Base-by-base conservation (phyloP, 2,888 invertebrate genomes). In the Drosophila ezoana region DNA sequence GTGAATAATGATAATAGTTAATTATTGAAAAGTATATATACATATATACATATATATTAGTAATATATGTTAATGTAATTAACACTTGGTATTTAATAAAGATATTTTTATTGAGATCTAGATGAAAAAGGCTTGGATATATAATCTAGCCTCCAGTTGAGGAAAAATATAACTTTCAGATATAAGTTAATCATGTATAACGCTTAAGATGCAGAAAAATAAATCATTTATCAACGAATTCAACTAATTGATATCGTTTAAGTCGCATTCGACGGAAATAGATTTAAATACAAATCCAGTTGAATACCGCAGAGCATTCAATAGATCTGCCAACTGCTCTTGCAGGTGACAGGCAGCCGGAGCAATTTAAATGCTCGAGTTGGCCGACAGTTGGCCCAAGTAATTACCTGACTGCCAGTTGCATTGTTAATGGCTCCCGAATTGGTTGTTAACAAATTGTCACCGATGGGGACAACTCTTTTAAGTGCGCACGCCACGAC, bases 381-480 rank as follows among this genome's bases (percentile, higher is more conserved):
- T 38, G 23, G 37, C 3, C 33, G 40, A 59, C 58, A 28, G 18
- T 32, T 57, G 2, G 43, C 9, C 35, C 32, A 64, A 64, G 52
- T 78, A 72, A 82, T 78, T 76, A 78, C 62, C 72, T 78, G 70
- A 48, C 69, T 72, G 67, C 11, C 69, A 61, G 47, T 38, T 56
- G 20, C 54, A 79, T 74, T 72, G 49, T 65, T 66, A 76, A 81
- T 65, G 16, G 28, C 8, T 11, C 16, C 13, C 35, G 13, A 14
- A 37, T 16, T 2, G 40, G 4, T 40, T 32, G 63, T 33, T 48
- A 45, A 49, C 41, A 73, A 73, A 58, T 64, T 62, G 56, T 57
- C 40, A 45, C 16, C 38, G 9, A n/a, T 9, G 40, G 16, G 16
- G 8, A 16, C 45, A 47, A 33, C 52, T 33, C 63, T 56, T 70